Percentiles rank a stretch among this genome's conserved stretches.
These are phyloP conservation scores for Cydia pomonella DNA, from an alignment of 1,140 invertebrate species.

Conservation along the genomic window DNA sequence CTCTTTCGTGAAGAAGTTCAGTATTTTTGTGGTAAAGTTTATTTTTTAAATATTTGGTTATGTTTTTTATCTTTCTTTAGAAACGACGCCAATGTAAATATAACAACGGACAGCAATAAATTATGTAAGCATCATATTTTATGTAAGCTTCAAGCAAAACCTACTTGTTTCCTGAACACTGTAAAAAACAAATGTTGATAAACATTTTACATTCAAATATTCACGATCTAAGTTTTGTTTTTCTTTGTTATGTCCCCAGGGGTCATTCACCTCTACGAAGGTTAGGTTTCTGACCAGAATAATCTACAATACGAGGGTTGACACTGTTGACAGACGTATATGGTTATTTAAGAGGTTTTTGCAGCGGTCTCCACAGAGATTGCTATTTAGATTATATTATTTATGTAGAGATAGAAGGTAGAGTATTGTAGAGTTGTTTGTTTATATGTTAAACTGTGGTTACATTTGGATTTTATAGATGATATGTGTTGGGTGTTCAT, in stretches of 20 bases:
- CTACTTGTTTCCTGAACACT: conserved; percentile 1
- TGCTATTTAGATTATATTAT: too few species aligned
- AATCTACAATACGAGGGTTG: background rate
- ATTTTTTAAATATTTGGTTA: too few species aligned
- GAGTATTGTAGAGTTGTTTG: too few species aligned
- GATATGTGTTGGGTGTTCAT: too few species aligned
- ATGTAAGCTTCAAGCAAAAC: background rate
- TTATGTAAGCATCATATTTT: conserved; percentile 10
- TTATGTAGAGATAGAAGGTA: too few species aligned
- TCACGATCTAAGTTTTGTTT: background rate
- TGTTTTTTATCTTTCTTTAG: background rate
- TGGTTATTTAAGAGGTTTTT: background rate
- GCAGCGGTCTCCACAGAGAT: background rate
- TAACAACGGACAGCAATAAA: conserved; percentile 4
- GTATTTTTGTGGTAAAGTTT: too few species aligned
- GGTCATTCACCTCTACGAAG: background rate
- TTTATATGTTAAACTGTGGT: too few species aligned
- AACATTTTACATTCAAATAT: conserved; percentile 1
- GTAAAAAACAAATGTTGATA: background rate
- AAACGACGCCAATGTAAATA: background rate
- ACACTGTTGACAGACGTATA: background rate
- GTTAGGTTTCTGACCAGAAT: conserved; percentile 7
- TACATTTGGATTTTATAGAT: too few species aligned
- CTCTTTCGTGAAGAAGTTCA: too few species aligned
- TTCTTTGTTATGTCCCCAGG: background rate